Evolutionary conservation across 2,113 vertebrate species (phyloP).

Genomic region (Gallinago media): DNA sequence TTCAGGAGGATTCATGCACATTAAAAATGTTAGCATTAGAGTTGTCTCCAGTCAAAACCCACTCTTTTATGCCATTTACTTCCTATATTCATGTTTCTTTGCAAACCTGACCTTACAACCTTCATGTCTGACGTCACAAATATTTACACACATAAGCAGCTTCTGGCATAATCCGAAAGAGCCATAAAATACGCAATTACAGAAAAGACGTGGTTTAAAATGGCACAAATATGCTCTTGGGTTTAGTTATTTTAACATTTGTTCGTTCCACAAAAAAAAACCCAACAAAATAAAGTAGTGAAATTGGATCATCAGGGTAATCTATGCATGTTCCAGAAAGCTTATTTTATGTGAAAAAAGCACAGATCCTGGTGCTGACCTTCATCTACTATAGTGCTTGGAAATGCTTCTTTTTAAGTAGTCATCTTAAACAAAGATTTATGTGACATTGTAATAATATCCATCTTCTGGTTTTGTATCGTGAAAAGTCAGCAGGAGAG

Average conservation of each 20-base stretch:
- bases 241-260: background rate
- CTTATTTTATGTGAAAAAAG: background rate
- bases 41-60: background rate
- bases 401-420: background rate
- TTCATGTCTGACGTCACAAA: background rate
- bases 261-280: background rate
- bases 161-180: background rate
- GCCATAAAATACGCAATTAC: background rate
- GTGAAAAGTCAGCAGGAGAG: background rate
- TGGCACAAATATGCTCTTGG: rapidly evolving
- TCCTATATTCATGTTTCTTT: background rate
- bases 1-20: background rate
- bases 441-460: background rate
- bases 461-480: rapidly evolving
- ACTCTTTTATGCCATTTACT: background rate
- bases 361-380: background rate
- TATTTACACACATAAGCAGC: background rate
- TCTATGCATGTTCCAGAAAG: background rate
- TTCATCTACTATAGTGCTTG: rapidly evolving
- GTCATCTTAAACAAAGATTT: background rate
- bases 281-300: background rate
- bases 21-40: background rate
- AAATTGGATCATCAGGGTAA: background rate
- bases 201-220: background rate
- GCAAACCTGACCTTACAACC: background rate